A percentile compares a stretch with the other conserved stretches of the same genome.
These are phyloP conservation scores for Ctenomys sociabilis DNA, from an alignment of 2,113 vertebrate species.

Conservation along the genomic window DNA sequence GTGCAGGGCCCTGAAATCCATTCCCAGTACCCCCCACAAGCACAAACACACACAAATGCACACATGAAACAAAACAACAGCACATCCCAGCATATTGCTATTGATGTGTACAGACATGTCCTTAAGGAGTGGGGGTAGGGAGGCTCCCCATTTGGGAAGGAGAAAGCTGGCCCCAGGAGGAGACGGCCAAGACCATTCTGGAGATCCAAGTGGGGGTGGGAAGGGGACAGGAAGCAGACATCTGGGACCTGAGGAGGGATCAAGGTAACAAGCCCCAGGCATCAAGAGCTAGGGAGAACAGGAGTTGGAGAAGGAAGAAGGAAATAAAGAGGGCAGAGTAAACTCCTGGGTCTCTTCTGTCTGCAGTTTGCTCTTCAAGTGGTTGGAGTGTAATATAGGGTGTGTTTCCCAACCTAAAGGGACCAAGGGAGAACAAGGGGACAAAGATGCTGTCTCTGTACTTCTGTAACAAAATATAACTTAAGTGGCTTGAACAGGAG, in stretches of 20 bases:
- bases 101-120: background rate
- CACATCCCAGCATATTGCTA: fast-evolving
- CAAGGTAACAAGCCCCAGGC: background rate
- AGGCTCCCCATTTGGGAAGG: background rate
- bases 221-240: background rate
- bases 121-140: background rate
- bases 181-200: background rate
- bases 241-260: background rate
- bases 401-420: background rate
- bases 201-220: background rate
- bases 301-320: background rate
- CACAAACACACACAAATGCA: background rate
- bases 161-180: too few relatives aligned
- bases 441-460: background rate
- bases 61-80: background rate
- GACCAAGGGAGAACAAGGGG: background rate
- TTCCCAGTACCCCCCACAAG: background rate
- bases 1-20: background rate
- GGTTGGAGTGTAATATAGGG: background rate
- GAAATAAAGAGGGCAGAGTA: too few relatives aligned
- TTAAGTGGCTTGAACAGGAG: background rate
- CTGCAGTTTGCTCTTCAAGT: background rate
- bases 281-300: background rate
- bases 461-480: background rate
- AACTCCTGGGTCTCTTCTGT: background rate